Evolutionary conservation across 2,888 invertebrate genomes (phyloP), one percentile per base, ranked within the genome.

Genomic region (Diadegma fenestrale): DNA sequence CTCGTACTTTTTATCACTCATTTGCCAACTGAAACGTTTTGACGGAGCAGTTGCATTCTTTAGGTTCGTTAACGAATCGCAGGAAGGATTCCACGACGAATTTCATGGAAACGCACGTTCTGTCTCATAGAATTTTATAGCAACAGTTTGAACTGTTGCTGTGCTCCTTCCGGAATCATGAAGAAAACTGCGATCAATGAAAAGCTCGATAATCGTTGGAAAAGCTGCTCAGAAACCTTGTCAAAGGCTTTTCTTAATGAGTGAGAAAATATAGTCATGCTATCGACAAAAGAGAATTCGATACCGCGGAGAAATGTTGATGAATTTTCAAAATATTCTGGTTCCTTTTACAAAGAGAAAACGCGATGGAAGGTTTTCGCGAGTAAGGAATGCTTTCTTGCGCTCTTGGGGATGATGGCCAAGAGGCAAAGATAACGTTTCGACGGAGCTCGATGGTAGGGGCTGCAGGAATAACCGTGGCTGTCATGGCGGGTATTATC

Each of bases 401-500:
- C 45, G 45, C 45, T 43, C 8, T 61, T 63, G 14, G 6, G 75
- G 54, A 75, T 63, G 61, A 63, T n/a, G 37, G 48, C 33, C 19
- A 30, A 12, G 26, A 26, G 48, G 26, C 19, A 33, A 63, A 64
- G 79, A 80, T 71, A 80, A 80, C 14, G 48, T 71, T 72, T 51
- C 63, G 37, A 63, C 30, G 19, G 10, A 73, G 54, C 19, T 72
- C 22, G 37, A 51, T 37, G 54, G 22, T 26, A 61, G 33, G 33
- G 8, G 8, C 17, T 30, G 17, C 30, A 33, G 33, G 43, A 10
- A 48, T 61, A 73, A 17, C 41, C 37, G 41, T 26, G 66, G 17
- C 79, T 72, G 71, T 80, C 37, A 51, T 64, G 66, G 8, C 43
- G 45, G 17, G 61, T 58, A 78, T 78, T 78, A 78, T 68, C 71